Evolutionary conservation across 2,888 invertebrate species (phyloP).

Genomic region (Patella caerulea): DNA sequence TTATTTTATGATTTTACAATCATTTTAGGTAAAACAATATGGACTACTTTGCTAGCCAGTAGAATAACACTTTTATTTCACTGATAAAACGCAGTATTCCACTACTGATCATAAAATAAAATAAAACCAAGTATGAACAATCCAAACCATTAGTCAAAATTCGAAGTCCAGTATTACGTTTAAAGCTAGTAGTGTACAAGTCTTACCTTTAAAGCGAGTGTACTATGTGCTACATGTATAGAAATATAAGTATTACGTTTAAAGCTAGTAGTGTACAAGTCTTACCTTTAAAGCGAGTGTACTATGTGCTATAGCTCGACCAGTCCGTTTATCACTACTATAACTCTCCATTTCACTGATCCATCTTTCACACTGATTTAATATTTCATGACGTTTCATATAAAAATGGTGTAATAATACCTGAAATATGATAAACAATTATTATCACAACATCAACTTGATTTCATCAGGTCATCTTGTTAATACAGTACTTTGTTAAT

Average conservation of each 20-base stretch:
- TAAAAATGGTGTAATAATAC: conserved; percentile 95
- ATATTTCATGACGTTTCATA: conserved; percentile 91
- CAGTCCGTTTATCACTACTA: conserved; percentile 82
- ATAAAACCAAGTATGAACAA: no score
- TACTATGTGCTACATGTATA: conserved; percentile 81
- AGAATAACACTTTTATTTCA: no score
- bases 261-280: conserved; percentile 79
- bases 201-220: conserved; percentile 53
- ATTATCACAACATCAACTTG: not conserved
- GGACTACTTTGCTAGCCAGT: no score
- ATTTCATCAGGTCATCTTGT: no score
- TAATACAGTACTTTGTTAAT: no score
- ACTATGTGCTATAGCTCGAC: conserved; percentile 82
- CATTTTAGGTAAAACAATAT: no score
- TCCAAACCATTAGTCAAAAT: no score
- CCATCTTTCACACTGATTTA: conserved; percentile 91
- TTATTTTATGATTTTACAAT: no score
- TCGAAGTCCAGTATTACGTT: no score
- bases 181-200: no score
- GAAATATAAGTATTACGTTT: conserved; percentile 70
- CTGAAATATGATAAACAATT: conserved; percentile 70
- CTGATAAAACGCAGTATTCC: no score
- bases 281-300: conserved; percentile 81
- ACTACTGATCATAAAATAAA: no score
- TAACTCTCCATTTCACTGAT: conserved; percentile 88